phyloP scores from a whole-genome alignment of 2,888 invertebrate genomes.

The Omphaloscelis lunosa region DNA sequence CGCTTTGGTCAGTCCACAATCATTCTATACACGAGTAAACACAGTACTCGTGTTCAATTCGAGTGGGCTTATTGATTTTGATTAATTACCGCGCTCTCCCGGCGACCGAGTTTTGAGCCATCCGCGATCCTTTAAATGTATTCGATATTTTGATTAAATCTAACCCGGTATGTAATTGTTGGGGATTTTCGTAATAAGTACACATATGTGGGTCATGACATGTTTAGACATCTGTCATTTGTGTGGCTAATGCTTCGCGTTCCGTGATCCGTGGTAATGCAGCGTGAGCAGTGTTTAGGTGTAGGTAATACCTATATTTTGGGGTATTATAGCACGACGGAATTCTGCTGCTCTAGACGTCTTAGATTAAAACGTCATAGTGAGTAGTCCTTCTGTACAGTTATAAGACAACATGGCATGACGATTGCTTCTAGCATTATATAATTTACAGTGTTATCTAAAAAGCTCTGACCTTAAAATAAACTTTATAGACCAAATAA shows the following conservation, averaged over 20 bases:
- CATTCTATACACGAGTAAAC: constrained; percentile 50
- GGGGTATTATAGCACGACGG: not conserved
- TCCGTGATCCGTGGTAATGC: not conserved
- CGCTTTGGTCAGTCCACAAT: constrained; percentile 33
- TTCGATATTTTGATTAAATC: constrained; percentile 52
- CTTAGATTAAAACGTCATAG: not conserved
- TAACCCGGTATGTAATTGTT: constrained; percentile 34
- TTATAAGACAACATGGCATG: not conserved
- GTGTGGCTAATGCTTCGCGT: not conserved
- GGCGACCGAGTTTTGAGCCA: constrained; percentile 50
- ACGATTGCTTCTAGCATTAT: not conserved
- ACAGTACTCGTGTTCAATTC: constrained; percentile 52
- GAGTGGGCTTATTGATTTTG: constrained; percentile 71
- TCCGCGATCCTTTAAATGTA: constrained; percentile 44
- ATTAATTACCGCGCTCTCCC: constrained; percentile 69
- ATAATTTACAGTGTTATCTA: not conserved
- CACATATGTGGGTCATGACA: not conserved
- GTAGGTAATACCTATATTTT: not conserved
- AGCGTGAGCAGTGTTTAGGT: not conserved
- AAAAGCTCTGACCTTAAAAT: not conserved
- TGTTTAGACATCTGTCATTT: constrained; percentile 8
- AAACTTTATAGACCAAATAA: not conserved
- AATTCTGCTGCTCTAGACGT: not conserved
- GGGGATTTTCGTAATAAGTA: constrained; percentile 1
- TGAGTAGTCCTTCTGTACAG: not conserved